Base-by-base conservation (phyloP, 2,888 invertebrate genomes). In the Papilio gigon region DNA sequence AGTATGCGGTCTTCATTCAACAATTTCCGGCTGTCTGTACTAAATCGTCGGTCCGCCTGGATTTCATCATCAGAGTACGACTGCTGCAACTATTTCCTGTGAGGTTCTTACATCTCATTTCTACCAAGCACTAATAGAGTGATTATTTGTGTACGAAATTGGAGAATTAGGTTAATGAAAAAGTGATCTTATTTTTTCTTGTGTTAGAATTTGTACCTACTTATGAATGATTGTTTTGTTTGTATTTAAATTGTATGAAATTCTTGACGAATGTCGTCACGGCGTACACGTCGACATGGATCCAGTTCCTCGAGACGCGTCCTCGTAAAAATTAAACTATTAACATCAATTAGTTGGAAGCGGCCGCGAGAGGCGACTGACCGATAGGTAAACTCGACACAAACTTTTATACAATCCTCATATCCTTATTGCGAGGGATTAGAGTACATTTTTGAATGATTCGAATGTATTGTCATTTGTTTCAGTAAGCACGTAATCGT, bases 261-360 rank as follows among this genome's bases (percentile, higher is more conserved):
- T 71, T 67, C 65, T 33, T 71, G 62, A 20, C 33, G 33, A 62
- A 63, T 63, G 42, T 37, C 58, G 60, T 70, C 61, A 66, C 62
- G 35, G 20, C 11, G 20, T 20, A 50, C 33, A n/a, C 53, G 35
- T 58, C 58, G 62, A 63, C 74, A 42, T 60, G 60, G 30, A 53
- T 30, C 30, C 20, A 56, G 33, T 59, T 74, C 80, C 81, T 76
- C 78, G 73, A 75, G 78, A 79, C 62, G 69, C 74, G 74, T 71
- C 73, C 79, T 81, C 80, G 77, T 84, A 79, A 84, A 80, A 85
- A 87, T 88, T 87, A 86, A 85, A 84, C 85, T 82, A 86, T 88
- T 88, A 87, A 86, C 86, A 84, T 81, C 82, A 86, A 87, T 87
- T 85, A 83, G 75, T 68, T 60, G 50, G 68, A 20, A 71, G 71